Conservation (phyloP, 64 coral and sea anemone species). For the Orbicella faveolata region DNA sequence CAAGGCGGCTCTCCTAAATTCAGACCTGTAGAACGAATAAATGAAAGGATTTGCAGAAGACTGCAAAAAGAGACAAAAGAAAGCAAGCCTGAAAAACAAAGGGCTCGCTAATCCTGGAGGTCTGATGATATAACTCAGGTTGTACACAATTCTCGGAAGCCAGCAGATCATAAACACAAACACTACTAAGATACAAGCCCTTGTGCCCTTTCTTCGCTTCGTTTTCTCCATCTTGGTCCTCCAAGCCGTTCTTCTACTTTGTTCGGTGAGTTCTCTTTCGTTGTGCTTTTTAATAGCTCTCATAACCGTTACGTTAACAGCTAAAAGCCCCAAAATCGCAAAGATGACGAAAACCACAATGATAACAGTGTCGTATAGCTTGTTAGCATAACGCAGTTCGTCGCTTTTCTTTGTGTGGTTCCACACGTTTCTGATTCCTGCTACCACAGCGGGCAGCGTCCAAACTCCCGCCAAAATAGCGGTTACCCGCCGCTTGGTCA, state of each 20-base stretch:
- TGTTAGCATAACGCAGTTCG: slow-evolving; percentile 20
- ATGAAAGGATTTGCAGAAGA: slow-evolving; percentile 63
- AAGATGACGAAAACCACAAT: slow-evolving; percentile 46
- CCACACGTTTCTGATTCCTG: slow-evolving; percentile 58
- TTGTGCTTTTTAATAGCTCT: slow-evolving; percentile 48
- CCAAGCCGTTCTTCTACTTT: neutral
- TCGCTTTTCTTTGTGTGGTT: slow-evolving; percentile 10
- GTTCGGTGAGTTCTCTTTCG: neutral
- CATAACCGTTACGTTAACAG: slow-evolving; percentile 39
- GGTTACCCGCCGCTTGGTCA: slow-evolving; percentile 41
- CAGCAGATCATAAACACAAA: slow-evolving; percentile 68
- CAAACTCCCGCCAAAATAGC: slow-evolving; percentile 57
- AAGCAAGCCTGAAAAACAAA: slow-evolving; percentile 45
- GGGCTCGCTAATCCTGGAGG: slow-evolving; percentile 35
- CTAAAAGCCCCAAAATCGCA: slow-evolving; percentile 15
- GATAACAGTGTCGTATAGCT: slow-evolving; percentile 56
- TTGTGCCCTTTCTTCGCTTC: slow-evolving; percentile 54
- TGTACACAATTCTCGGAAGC: slow-evolving; percentile 67
- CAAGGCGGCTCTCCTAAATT: slow-evolving; percentile 52
- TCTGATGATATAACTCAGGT: slow-evolving; percentile 14
- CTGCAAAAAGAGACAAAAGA: slow-evolving; percentile 60
- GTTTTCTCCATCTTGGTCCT: neutral
- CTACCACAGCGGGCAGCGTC: slow-evolving; percentile 43
- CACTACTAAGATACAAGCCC: slow-evolving; percentile 55
- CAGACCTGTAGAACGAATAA: slow-evolving; percentile 73